A percentile compares a stretch with the other conserved stretches of the same genome.
Evolutionary conservation across 2,113 vertebrate species (phyloP).

Genomic region (Malaclemys terrapin): DNA sequence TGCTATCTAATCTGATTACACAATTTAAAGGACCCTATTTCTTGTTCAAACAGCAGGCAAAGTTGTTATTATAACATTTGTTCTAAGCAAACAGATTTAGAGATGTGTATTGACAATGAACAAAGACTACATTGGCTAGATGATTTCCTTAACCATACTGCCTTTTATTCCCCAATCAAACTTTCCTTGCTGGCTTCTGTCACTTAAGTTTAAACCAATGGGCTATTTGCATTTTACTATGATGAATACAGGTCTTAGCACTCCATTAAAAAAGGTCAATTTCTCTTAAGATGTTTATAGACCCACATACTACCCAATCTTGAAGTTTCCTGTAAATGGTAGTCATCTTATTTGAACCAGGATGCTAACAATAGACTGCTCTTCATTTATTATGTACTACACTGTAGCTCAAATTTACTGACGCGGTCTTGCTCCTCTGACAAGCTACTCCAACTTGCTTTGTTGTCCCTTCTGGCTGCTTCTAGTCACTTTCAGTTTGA

Average conservation of each 20-base stretch:
- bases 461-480: not conserved
- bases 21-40: slow-evolving; percentile 49
- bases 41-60: slow-evolving; percentile 9
- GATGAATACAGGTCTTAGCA: not conserved
- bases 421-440: not conserved
- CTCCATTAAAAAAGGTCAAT: not conserved
- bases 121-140: slow-evolving; percentile 3
- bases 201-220: not conserved
- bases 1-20: slow-evolving; percentile 57
- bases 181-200: not conserved
- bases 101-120: not conserved
- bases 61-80: slow-evolving; percentile 10
- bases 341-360: too few species aligned
- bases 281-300: not conserved
- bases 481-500: not conserved
- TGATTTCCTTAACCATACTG: not conserved
- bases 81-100: slow-evolving; percentile 28
- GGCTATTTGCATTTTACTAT: not conserved
- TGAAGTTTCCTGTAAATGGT: not conserved
- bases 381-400: not conserved
- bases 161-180: not conserved
- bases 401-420: not conserved
- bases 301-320: not conserved
- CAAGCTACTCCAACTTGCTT: not conserved
- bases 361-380: not conserved